Base-by-base conservation (phyloP, 2,888 invertebrate genomes). In the Ganaspis brasiliensis region DNA sequence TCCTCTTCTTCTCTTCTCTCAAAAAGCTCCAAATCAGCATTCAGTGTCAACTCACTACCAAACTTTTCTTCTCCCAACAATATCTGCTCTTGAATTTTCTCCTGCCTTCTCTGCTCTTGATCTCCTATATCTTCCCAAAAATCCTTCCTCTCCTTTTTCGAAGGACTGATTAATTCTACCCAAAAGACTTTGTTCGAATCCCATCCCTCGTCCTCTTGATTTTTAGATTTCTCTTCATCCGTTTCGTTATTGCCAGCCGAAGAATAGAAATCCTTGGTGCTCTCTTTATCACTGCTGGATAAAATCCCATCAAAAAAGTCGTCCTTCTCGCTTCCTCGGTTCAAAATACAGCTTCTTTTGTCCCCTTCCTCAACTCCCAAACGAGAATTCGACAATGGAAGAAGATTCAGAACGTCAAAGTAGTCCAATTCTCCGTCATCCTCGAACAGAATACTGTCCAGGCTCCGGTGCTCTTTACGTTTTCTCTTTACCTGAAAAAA, bases 381-480 rank as follows among this genome's bases (percentile, higher is more conserved):
- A 14, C 90, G 87, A 1, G 91, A 90, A 80, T 91, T 91, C 2
- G 91, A 90, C 40, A 91, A 72, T 0, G 91, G 91, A 40, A 91
- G 82, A 1, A 91, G 85, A 75, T 91, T 91, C 57, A 91, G 75
- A 4, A 91, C 89, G 80, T 91, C 91, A 73, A 91, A 91, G 78
- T 91, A 91, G 70, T 91, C 91, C 63, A 91, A 78, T 75, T 91
- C 91, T 55, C 86, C 85, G 52, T 90, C 90, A 81, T 91, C 90
- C 79, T 91, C 91, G 71, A 89, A 88, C 10, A 91, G 81, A 70
- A 91, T 89, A 75, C 91, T 91, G 79, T 91, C 91, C 57, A 91
- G 78, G 72, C 91, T 91, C 24, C 91, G 78, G 78, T 91, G 91
- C 57, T 91, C 90, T 77, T 91, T 91, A 56, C 91, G 90, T 74